Conservation (phyloP, 2,797 vertebrate species). For the Kryptolebias ocellatus region DNA sequence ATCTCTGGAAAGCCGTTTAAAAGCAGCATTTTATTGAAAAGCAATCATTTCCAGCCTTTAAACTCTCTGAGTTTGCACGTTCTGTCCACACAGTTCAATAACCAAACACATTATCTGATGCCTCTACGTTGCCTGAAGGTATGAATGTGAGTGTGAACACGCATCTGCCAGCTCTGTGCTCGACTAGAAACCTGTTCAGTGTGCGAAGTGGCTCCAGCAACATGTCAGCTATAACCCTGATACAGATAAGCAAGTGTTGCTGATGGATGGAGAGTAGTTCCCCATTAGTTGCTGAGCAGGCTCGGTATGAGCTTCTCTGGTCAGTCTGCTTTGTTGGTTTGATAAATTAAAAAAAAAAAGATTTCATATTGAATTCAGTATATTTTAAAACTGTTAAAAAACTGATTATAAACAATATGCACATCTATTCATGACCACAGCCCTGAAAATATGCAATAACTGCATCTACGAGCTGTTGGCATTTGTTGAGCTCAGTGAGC, state of each 20-base stretch:
- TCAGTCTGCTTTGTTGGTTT: not conserved
- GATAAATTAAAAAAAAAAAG: no score
- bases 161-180: conserved; percentile 1
- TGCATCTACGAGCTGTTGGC: no score
- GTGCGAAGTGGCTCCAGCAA: not conserved
- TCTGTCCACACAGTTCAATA: not conserved
- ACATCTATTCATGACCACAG: no score
- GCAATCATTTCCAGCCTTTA: not conserved
- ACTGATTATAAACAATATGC: no score
- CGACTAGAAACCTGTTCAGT: not conserved
- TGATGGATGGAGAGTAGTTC: not conserved
- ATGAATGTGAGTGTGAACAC: not conserved
- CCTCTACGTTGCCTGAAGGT: not conserved
- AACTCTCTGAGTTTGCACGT: not conserved
- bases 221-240: not conserved
- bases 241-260: conserved; percentile 1
- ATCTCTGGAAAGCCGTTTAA: not conserved
- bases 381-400: no score
- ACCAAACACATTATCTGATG: not conserved
- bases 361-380: no score
- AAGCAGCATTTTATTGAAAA: not conserved
- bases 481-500: no score
- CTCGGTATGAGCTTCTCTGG: not conserved
- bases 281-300: not conserved
- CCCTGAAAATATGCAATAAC: no score